phyloP scores from a whole-genome alignment of 92 coral and sea anemone genomes.

The Heliopora coerulea region DNA sequence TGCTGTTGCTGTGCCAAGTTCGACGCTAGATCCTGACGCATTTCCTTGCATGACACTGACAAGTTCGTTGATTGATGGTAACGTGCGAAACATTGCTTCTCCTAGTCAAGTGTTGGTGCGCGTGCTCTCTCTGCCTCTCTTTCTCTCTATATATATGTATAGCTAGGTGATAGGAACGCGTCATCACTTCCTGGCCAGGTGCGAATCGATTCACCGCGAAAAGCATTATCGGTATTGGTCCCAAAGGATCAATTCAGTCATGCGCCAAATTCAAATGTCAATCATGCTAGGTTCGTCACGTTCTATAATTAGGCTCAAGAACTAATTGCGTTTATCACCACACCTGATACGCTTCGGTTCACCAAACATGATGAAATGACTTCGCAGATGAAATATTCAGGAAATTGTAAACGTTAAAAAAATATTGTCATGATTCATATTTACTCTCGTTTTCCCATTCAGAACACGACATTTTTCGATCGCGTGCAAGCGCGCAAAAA shows the following conservation, averaged over 20 bases:
- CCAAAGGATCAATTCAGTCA: background rate
- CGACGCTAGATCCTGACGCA: background rate
- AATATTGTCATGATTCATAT: no score
- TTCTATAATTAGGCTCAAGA: conserved; percentile 1
- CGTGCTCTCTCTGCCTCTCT: no score
- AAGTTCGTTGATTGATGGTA: background rate
- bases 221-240: no score
- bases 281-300: background rate
- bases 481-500: no score
- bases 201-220: background rate
- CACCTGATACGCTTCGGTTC: no score
- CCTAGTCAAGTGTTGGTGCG: background rate
- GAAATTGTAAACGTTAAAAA: no score
- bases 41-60: background rate
- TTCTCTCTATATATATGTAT: background rate
- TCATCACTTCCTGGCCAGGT: conserved; percentile 1
- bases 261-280: background rate
- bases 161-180: background rate
- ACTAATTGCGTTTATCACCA: no score
- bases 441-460: no score
- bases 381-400: no score
- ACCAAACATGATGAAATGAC: no score
- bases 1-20: background rate
- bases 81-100: background rate
- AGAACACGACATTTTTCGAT: no score